phyloP scores from a whole-genome alignment of 2,888 invertebrate genomes.

The Cloeon dipterum region DNA sequence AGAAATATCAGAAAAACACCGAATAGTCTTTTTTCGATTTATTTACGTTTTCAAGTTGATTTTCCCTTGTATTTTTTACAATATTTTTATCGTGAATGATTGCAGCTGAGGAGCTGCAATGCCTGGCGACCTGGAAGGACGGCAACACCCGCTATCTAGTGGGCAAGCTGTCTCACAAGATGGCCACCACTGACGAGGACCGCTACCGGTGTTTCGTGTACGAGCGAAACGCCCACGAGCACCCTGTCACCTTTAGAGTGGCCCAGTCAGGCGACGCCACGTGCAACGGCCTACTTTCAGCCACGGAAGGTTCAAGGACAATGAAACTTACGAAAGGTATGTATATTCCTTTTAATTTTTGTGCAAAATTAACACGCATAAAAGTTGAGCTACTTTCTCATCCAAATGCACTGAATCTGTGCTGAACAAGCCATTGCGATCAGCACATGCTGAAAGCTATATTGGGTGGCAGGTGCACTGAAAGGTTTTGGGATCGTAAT shows the following conservation, averaged over 20 bases:
- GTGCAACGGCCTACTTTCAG: constrained; percentile 49
- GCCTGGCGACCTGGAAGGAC: constrained; percentile 65
- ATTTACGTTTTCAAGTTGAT: too few relatives aligned
- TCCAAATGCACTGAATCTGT: too few relatives aligned
- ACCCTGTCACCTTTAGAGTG: constrained; percentile 7
- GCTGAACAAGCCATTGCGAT: too few relatives aligned
- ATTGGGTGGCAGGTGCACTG: too few relatives aligned
- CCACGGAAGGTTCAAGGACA: constrained; percentile 52
- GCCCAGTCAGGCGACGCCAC: constrained; percentile 55
- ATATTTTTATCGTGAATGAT: too few relatives aligned
- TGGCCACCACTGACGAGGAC: constrained; percentile 40
- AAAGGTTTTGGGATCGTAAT: too few relatives aligned
- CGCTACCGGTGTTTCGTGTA: constrained; percentile 68
- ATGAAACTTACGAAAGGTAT: constrained; percentile 55
- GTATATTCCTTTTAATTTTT: constrained; percentile 8
- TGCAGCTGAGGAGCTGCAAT: constrained; percentile 56
- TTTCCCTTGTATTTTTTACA: too few relatives aligned
- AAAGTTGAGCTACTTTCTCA: too few relatives aligned
- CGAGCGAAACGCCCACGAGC: constrained; percentile 21
- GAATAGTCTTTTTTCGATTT: too few relatives aligned
- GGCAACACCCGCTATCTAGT: constrained; percentile 57
- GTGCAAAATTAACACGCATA: neutral
- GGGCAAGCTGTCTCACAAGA: constrained; percentile 42
- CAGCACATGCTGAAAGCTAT: too few relatives aligned
- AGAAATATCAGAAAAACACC: too few relatives aligned